Evolutionary conservation across 2,888 invertebrate species (phyloP).

Genomic region (Agrilus biguttatus): DNA sequence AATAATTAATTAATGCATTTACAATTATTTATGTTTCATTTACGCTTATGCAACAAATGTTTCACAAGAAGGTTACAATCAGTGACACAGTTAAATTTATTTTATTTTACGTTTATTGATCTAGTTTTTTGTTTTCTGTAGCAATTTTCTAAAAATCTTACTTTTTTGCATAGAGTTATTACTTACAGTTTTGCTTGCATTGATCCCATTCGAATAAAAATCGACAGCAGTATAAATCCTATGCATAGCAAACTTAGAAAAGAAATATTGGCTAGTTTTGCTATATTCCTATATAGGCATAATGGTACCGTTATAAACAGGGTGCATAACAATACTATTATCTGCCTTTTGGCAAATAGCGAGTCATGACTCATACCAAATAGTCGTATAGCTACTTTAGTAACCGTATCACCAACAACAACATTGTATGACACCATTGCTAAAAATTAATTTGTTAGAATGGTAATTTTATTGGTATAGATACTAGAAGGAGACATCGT

Average conservation of each 20-base stretch:
- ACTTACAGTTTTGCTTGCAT: constrained; percentile 51
- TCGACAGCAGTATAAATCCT: constrained; percentile 53
- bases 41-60: too few relatives aligned
- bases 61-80: too few relatives aligned
- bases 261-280: constrained; percentile 52
- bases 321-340: constrained; percentile 58
- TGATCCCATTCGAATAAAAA: constrained; percentile 44
- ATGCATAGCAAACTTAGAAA: constrained; percentile 56
- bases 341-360: constrained; percentile 46
- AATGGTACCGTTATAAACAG: constrained; percentile 61
- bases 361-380: constrained; percentile 40
- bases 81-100: not conserved
- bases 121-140: too few relatives aligned
- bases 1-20: too few relatives aligned
- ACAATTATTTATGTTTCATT: too few relatives aligned
- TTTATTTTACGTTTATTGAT: not conserved
- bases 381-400: constrained; percentile 63
- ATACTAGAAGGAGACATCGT: too few relatives aligned
- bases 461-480: too few relatives aligned
- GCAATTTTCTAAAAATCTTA: too few relatives aligned
- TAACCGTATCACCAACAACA: constrained; percentile 73
- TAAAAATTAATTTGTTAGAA: constrained; percentile 28
- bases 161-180: not conserved
- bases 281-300: constrained; percentile 64
- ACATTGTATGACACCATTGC: constrained; percentile 83